Conservation (phyloP, 2,888 invertebrate species). For the Eupithecia subfuscata region DNA sequence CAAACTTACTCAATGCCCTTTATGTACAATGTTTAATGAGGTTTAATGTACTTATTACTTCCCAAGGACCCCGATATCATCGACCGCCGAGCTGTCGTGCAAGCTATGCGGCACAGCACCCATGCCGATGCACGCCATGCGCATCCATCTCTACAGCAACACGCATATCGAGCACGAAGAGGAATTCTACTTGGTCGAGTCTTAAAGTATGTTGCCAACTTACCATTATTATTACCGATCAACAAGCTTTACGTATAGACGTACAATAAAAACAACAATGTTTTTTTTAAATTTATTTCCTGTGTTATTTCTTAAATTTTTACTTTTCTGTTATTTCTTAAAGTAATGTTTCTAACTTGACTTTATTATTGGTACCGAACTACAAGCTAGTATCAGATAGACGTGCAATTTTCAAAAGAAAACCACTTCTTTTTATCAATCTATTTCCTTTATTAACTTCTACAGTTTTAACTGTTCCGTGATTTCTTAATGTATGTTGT, state of each 20-base stretch:
- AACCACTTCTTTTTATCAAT: no score
- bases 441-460: not conserved
- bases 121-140: constrained; percentile 73
- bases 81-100: constrained; percentile 65
- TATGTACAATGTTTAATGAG: not conserved
- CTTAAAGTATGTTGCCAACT: constrained; percentile 46
- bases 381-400: not conserved
- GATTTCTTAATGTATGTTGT: constrained; percentile 48
- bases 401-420: not conserved
- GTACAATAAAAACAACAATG: not conserved
- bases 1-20: no score
- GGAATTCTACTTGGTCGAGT: constrained; percentile 61
- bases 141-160: constrained; percentile 78
- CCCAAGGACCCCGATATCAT: constrained; percentile 61
- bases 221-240: not conserved
- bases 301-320: not conserved
- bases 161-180: constrained; percentile 75
- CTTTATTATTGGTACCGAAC: not conserved
- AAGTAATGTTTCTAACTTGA: not conserved
- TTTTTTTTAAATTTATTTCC: not conserved
- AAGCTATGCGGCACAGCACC: constrained; percentile 73
- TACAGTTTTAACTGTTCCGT: not conserved
- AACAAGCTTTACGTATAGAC: not conserved
- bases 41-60: constrained; percentile 6
- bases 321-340: not conserved